These are phyloP conservation scores for Asteroscopus sphinx DNA, from an alignment of 2,888 invertebrate genomes.

Conservation along the genomic window DNA sequence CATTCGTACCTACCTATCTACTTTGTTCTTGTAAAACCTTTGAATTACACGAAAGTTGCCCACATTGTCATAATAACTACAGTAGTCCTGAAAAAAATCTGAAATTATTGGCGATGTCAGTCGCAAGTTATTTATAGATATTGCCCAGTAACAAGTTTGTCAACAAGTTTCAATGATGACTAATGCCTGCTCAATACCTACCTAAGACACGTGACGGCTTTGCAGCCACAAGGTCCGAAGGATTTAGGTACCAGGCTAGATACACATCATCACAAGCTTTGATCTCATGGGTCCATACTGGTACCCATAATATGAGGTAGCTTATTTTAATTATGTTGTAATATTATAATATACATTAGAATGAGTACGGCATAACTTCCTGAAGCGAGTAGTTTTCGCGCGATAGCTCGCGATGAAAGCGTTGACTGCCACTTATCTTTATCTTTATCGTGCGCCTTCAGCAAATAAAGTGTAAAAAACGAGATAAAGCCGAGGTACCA, in stretches of 20 bases:
- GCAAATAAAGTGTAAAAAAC: slow-evolving; percentile 88
- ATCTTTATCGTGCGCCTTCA: slow-evolving; percentile 87
- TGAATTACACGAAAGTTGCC: no score
- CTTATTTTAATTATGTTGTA: slow-evolving; percentile 5
- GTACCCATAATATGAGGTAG: no score
- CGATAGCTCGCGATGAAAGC: slow-evolving; percentile 82
- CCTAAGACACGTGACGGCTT: slow-evolving; percentile 27
- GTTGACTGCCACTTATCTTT: slow-evolving; percentile 85
- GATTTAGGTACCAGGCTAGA: slow-evolving; percentile 1
- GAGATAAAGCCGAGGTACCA: slow-evolving; percentile 82
- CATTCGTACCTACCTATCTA: no score
- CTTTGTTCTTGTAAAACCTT: no score
- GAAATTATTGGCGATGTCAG: no score
- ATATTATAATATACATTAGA: slow-evolving; percentile 43
- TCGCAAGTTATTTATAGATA: slow-evolving; percentile 2
- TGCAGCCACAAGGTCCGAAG: slow-evolving; percentile 1
- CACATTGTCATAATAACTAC: no score
- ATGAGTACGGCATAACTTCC: slow-evolving; percentile 68
- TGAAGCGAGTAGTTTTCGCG: slow-evolving; percentile 79
- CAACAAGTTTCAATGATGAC: slow-evolving; percentile 31
- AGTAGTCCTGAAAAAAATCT: no score
- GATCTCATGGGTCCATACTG: background rate
- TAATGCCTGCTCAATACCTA: slow-evolving; percentile 20
- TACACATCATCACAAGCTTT: slow-evolving; percentile 1
- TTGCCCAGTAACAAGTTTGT: slow-evolving; percentile 31